Conservation (phyloP, 2,113 vertebrate genomes). For the Anoplopoma fimbria region DNA sequence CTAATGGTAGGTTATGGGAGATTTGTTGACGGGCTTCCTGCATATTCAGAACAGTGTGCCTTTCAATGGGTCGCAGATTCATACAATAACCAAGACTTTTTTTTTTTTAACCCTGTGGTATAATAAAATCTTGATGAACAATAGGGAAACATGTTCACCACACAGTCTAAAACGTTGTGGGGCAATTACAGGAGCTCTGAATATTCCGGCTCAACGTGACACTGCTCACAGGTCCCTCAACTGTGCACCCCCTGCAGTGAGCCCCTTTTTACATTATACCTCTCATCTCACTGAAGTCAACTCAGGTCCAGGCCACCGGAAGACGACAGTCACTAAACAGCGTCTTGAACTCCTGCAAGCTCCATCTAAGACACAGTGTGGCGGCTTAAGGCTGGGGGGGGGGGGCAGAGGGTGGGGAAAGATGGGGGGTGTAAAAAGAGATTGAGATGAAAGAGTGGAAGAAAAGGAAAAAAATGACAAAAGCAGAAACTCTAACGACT, state of each 20-base stretch:
- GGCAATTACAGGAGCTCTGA: conserved; percentile 62
- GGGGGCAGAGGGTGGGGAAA: neutral
- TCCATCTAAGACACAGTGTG: conserved; percentile 39
- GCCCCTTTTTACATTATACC: conserved; percentile 44
- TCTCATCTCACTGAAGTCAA: conserved; percentile 69
- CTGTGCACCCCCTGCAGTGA: conserved; percentile 37
- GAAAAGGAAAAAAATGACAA: neutral
- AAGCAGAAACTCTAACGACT: conserved; percentile 2
- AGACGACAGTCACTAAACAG: conserved; percentile 30
- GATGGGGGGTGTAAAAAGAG: neutral
- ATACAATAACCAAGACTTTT: conserved; percentile 70
- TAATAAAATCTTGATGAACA: conserved; percentile 68
- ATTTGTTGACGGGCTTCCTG: conserved; percentile 79
- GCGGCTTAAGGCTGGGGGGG: neutral
- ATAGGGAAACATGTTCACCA: conserved; percentile 64
- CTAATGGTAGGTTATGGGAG: conserved; percentile 82
- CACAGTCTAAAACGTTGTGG: conserved; percentile 56
- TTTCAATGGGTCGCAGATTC: conserved; percentile 68
- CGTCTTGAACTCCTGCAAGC: conserved; percentile 37
- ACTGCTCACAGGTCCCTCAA: conserved; percentile 48
- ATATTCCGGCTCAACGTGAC: conserved; percentile 56
- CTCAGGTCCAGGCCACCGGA: conserved; percentile 49
- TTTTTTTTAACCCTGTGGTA: conserved; percentile 19
- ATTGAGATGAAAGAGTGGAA: conserved; percentile 7
- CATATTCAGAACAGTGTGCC: conserved; percentile 69